Evolutionary conservation across 37 sponge, comb jelly and placozoan genomes (phyloP).

Genomic region (Halichondria panicea): DNA sequence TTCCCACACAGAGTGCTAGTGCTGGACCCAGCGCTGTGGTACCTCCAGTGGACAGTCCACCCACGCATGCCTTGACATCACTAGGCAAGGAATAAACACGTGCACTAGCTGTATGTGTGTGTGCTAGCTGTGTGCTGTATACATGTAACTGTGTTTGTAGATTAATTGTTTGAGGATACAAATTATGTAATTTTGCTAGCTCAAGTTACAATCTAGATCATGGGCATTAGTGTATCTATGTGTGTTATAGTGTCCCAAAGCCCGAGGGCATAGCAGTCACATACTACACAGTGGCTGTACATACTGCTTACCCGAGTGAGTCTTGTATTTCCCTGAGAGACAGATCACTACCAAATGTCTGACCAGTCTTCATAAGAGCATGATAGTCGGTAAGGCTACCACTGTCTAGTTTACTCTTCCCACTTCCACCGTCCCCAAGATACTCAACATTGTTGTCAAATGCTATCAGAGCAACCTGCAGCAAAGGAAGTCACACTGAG

Average conservation of each 20-base stretch:
- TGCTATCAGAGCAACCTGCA: conserved; percentile 60
- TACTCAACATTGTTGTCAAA: conserved; percentile 76
- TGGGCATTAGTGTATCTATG: too few relatives aligned
- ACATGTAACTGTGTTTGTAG: too few relatives aligned
- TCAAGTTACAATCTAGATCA: too few relatives aligned
- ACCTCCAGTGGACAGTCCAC: conserved; percentile 59
- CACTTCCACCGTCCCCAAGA: conserved; percentile 67
- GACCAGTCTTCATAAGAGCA: conserved; percentile 70
- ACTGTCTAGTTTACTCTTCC: conserved; percentile 32
- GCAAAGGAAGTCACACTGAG: background rate
- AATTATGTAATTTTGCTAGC: too few relatives aligned
- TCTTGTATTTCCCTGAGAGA: conserved; percentile 45
- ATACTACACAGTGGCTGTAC: too few relatives aligned
- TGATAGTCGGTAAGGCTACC: conserved; percentile 57
- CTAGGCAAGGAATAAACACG: conserved; percentile 14
- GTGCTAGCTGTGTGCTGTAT: too few relatives aligned
- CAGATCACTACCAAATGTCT: conserved; percentile 61
- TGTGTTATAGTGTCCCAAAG: too few relatives aligned
- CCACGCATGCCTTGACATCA: conserved; percentile 55
- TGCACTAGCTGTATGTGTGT: too few relatives aligned
- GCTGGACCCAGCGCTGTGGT: conserved; percentile 92
- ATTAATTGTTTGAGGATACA: too few relatives aligned
- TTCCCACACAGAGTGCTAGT: conserved; percentile 74
- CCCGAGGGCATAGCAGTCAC: too few relatives aligned
- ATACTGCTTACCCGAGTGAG: conserved; percentile 38